Evolutionary conservation across 2,888 invertebrate species (phyloP).

Genomic region (Ametastegia equiseti): DNA sequence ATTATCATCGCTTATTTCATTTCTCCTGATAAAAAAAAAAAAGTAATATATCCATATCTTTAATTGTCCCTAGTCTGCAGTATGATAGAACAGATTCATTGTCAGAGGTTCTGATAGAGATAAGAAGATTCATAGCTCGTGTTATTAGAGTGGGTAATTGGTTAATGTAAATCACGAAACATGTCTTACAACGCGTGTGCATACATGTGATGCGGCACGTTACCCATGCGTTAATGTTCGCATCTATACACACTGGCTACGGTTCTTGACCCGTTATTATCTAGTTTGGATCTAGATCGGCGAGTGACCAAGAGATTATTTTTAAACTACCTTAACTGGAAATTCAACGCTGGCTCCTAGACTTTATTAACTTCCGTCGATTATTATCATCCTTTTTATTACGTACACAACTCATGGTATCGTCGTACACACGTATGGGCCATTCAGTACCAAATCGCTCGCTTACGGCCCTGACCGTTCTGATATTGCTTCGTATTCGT

Average conservation of each 20-base stretch:
- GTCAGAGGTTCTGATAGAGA: neutral
- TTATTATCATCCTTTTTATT: neutral
- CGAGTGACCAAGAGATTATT: constrained; percentile 24
- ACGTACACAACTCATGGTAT: too few species aligned
- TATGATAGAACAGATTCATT: neutral
- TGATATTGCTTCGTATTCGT: too few species aligned
- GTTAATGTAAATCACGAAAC: neutral
- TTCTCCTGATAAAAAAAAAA: too few species aligned
- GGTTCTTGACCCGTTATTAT: constrained; percentile 2
- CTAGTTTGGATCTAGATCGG: constrained; percentile 28
- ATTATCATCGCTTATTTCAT: too few species aligned
- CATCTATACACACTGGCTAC: neutral
- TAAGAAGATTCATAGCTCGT: neutral
- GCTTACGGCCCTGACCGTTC: too few species aligned
- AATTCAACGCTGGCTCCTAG: neutral
- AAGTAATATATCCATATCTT: too few species aligned
- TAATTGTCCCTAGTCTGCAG: too few species aligned
- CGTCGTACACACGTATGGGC: neutral
- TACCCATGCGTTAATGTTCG: neutral
- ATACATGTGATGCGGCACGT: neutral
- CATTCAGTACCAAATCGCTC: too few species aligned
- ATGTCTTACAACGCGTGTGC: neutral
- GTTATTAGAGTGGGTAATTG: too few species aligned
- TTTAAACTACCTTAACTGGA: constrained; percentile 17
- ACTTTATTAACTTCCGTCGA: neutral